Base-by-base conservation (phyloP, 2,888 invertebrate species). In the Dorcus hopei region DNA sequence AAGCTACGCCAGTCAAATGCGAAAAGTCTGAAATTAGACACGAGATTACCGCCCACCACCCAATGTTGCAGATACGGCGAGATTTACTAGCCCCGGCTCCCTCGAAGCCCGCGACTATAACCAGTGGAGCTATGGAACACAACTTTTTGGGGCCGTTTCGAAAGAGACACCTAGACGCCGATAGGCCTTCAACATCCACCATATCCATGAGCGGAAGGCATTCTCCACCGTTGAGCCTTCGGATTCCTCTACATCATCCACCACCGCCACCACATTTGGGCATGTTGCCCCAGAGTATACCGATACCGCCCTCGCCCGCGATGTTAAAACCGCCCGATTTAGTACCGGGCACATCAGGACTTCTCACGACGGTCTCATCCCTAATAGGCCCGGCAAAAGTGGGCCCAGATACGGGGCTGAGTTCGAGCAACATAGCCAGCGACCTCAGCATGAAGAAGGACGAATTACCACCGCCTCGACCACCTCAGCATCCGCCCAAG, bases 31-130 rank as follows among this genome's bases (percentile, higher is more conserved):
- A 51, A 83, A 87, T 52, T 9, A 47, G 55, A 14, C 52, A 49
- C 3, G 54, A 57, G 9, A 33, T 45, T 4, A 26, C 43, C 3
- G 38, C 48, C 14, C 65, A 66, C 39, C 78, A 47, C 70, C 81
- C 68, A 61, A 80, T 74, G 57, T 74, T 92, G 43, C 91, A 92
- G 72, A 91, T 92, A 56, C 83, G 92, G 52, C 81, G 91, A 72
- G 92, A 92, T 73, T 80, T 92, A 42, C 85, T 89, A 68, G 26
- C 26, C 3, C 83, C 75, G 71, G 41, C 80, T 80, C 40, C 75
- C 6, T 80, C 65, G 1, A 76, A 75, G 61, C 68, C 76, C 1
- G 67, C 75, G 48, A 76, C 77, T 8, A 65, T 76, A 8, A 73
- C 83, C 65, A 74, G 80, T 52, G 80, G 79, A 68, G 75, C 81